Conservation (phyloP, 2,888 invertebrate genomes). For the Poecilobothrus nobilitatus region DNA sequence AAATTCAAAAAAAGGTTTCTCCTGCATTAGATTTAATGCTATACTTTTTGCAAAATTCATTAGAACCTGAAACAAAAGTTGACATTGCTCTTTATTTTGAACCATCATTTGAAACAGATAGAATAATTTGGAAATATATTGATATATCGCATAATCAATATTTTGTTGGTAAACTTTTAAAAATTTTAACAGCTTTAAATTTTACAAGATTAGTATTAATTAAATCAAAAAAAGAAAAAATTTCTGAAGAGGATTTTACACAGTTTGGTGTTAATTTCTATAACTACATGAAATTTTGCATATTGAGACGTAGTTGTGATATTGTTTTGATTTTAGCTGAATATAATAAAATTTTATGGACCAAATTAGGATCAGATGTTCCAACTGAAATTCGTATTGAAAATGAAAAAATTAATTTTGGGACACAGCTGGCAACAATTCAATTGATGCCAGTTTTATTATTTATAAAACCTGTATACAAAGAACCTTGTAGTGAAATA, state of each 20-base stretch:
- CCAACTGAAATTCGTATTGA: constrained; percentile 39
- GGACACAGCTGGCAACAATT: constrained; percentile 53
- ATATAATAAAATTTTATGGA: constrained; percentile 43
- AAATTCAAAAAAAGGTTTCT: constrained; percentile 47
- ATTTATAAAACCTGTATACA: constrained; percentile 36
- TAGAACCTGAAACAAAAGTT: constrained; percentile 43
- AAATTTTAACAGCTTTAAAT: constrained; percentile 32
- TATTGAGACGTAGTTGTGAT: constrained; percentile 33
- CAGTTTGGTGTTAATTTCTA: constrained; percentile 39
- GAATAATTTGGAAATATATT: constrained; percentile 36
- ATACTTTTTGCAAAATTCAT: constrained; percentile 48
- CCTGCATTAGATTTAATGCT: constrained; percentile 52
- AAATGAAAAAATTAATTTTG: constrained; percentile 43
- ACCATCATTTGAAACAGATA: constrained; percentile 35
- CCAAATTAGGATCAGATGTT: constrained; percentile 36
- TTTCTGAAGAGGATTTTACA: constrained; percentile 22
- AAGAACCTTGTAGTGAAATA: constrained; percentile 39
- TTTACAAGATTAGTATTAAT: constrained; percentile 37
- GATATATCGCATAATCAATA: constrained; percentile 39
- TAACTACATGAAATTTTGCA: constrained; percentile 40
- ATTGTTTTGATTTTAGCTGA: constrained; percentile 42
- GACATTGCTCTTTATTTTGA: constrained; percentile 36
- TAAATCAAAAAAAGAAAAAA: constrained; percentile 28
- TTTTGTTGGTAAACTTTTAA: constrained; percentile 35
- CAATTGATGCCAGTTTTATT: constrained; percentile 55